Conservation (phyloP, 2,113 vertebrate genomes). For the Athene cunicularia region DNA sequence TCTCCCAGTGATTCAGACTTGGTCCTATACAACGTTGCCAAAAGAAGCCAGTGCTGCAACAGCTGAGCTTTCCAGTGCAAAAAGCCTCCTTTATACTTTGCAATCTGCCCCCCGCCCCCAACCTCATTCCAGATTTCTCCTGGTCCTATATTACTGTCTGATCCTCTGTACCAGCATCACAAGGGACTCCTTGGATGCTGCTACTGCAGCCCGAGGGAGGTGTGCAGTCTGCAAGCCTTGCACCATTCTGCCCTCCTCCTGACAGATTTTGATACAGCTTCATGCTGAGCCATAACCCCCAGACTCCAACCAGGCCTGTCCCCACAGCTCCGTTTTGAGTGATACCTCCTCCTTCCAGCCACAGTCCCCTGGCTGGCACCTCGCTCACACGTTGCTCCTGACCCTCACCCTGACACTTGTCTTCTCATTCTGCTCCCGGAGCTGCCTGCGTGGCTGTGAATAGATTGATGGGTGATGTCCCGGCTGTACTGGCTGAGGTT, state of each 20-base stretch:
- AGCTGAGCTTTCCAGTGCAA: neutral
- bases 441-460: neutral
- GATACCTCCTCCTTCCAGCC: neutral
- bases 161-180: neutral
- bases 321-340: neutral
- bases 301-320: neutral
- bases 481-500: fast-evolving
- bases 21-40: neutral
- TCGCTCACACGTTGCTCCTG: fast-evolving
- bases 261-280: neutral
- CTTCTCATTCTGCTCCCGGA: neutral
- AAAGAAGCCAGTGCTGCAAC: neutral
- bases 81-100: neutral
- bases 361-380: neutral
- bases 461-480: neutral
- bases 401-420: neutral
- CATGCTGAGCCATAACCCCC: neutral
- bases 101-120: neutral
- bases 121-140: neutral
- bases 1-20: neutral
- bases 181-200: neutral
- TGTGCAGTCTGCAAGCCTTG: neutral
- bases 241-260: neutral
- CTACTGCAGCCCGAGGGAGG: neutral
- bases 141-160: neutral